A percentile compares a stretch with the other conserved stretches of the same genome.
phyloP scores from a whole-genome alignment of 2,888 invertebrate species.

The Trichogramma evanescens region DNA sequence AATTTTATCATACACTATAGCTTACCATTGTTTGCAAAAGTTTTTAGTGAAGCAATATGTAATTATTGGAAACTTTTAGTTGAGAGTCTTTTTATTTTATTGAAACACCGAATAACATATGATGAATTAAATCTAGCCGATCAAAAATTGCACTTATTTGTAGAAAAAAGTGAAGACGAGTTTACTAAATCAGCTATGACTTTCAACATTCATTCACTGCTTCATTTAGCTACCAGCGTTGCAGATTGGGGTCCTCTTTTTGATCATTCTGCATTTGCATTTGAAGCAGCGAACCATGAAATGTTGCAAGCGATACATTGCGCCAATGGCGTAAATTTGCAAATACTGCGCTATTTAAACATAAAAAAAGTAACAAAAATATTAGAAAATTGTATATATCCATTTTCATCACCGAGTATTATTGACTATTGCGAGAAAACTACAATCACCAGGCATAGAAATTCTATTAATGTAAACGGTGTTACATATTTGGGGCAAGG shows the following conservation, averaged over 20 bases:
- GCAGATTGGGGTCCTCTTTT: constrained; percentile 17
- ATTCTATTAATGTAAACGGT: neutral
- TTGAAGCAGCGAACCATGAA: constrained; percentile 15
- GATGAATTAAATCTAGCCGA: neutral
- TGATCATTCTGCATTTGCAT: constrained; percentile 10
- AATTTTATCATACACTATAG: too few species aligned
- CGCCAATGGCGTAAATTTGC: constrained; percentile 6
- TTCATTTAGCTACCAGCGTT: constrained; percentile 17
- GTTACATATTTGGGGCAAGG: constrained; percentile 4
- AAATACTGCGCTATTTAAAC: constrained; percentile 2
- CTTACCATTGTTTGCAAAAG: too few species aligned
- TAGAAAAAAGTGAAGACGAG: neutral
- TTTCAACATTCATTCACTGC: constrained; percentile 15
- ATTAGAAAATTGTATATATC: constrained; percentile 2
- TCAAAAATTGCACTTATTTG: constrained; percentile 4
- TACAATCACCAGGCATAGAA: neutral
- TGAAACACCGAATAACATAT: too few species aligned
- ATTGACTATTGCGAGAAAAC: neutral
- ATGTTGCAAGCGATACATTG: constrained; percentile 9
- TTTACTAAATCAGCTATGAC: constrained; percentile 14
- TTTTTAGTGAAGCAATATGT: too few species aligned
- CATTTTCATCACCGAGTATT: neutral
- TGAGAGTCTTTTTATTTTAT: too few species aligned
- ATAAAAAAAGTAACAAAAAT: neutral
- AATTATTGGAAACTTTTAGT: too few species aligned